A percentile compares a stretch with the other conserved stretches of the same genome.
Conservation (phyloP, 2,797 vertebrate species). For the Lutjanus campechanus region DNA sequence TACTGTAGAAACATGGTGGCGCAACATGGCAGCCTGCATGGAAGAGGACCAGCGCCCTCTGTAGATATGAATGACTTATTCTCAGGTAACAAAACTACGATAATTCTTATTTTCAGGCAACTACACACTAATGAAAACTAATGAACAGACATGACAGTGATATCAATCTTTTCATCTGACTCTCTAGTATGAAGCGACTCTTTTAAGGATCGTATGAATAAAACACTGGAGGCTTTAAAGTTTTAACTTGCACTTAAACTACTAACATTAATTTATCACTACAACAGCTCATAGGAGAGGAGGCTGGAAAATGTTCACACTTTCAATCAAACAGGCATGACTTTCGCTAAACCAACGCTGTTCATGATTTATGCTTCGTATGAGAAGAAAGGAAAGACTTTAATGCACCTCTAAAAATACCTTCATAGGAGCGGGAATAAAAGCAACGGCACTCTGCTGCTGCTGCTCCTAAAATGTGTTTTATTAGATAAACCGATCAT, state of each 20-base stretch:
- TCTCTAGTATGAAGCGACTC: neutral
- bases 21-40: too few species aligned
- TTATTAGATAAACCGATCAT: conserved; percentile 27
- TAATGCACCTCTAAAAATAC: conserved; percentile 32
- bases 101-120: too few species aligned
- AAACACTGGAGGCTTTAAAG: neutral
- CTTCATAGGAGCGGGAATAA: conserved; percentile 19
- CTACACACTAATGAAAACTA: too few species aligned
- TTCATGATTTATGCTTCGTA: conserved; percentile 35
- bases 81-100: too few species aligned
- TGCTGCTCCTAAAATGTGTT: conserved; percentile 17
- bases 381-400: conserved; percentile 14
- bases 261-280: neutral
- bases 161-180: too few species aligned
- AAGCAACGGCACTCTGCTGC: conserved; percentile 13
- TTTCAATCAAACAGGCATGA: conserved; percentile 29
- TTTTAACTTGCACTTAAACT: neutral
- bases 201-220: neutral
- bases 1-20: too few species aligned
- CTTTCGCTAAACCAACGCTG: conserved; percentile 1
- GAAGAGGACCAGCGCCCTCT: too few species aligned
- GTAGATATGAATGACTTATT: too few species aligned
- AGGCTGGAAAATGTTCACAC: neutral
- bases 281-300: neutral
- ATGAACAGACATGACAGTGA: too few species aligned